Percentiles rank a stretch among this genome's conserved stretches.
These are phyloP conservation scores for Caradrina clavipalpis DNA, from an alignment of 2,888 invertebrate genomes.

Conservation along the genomic window DNA sequence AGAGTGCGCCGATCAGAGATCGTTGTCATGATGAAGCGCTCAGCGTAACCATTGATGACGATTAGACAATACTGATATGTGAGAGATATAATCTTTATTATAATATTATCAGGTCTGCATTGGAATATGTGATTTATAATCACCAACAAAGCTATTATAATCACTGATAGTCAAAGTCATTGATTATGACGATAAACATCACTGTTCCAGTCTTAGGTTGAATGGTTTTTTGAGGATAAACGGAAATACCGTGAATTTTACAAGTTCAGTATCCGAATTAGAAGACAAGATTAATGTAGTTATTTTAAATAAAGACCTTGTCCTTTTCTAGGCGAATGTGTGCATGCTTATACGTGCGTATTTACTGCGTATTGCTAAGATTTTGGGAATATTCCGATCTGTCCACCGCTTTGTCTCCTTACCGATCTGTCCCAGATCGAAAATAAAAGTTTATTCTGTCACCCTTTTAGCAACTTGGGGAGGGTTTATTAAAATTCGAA, in stretches of 20 bases:
- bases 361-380: background rate
- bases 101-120: constrained; percentile 37
- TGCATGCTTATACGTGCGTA: background rate
- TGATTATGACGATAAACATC: constrained; percentile 25
- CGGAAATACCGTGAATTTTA: background rate
- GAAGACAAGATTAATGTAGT: background rate
- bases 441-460: no score
- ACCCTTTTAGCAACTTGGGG: no score
- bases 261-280: background rate
- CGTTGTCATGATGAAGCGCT: constrained; percentile 38
- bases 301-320: background rate
- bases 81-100: constrained; percentile 43
- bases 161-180: constrained; percentile 34
- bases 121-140: constrained; percentile 31
- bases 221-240: constrained; percentile 20
- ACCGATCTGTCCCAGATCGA: no score
- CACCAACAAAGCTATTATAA: constrained; percentile 33
- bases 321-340: background rate
- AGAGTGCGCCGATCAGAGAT: constrained; percentile 44
- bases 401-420: no score
- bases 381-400: background rate
- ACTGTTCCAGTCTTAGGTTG: background rate
- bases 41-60: constrained; percentile 43
- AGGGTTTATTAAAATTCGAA: no score
- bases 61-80: constrained; percentile 42